phyloP scores from a whole-genome alignment of 2,888 invertebrate species.

The Asteroscopus sphinx region DNA sequence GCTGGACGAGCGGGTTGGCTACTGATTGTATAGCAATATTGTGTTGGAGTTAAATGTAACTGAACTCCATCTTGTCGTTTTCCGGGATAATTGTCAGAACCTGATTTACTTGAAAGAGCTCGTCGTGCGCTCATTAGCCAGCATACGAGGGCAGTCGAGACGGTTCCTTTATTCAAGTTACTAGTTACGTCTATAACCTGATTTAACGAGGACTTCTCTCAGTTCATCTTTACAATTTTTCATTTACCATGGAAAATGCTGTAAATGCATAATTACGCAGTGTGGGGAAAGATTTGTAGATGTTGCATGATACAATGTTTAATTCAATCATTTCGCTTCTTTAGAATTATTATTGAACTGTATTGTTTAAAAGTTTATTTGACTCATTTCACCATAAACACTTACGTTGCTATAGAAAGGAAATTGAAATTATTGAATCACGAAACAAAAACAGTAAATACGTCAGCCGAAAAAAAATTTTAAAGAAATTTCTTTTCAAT shows the following conservation, averaged over 20 bases:
- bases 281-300: too few relatives aligned
- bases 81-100: conserved; percentile 15
- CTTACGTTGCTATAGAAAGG: conserved; percentile 1
- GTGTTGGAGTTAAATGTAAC: not conserved
- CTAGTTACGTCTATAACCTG: not conserved
- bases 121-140: conserved; percentile 33
- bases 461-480: conserved; percentile 16
- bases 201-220: conserved; percentile 1
- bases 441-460: conserved; percentile 15
- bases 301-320: not conserved
- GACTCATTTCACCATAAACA: too few relatives aligned
- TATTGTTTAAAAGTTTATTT: not conserved
- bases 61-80: not conserved
- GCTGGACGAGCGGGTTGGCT: too few relatives aligned
- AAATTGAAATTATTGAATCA: conserved; percentile 19
- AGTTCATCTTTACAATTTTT: too few relatives aligned
- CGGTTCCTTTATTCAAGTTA: not conserved
- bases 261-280: too few relatives aligned
- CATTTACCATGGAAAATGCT: too few relatives aligned
- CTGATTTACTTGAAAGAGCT: conserved; percentile 28
- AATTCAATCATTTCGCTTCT: not conserved
- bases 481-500: conserved; percentile 40
- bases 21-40: not conserved
- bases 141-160: conserved; percentile 1
- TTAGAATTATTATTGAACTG: not conserved